Percentiles rank a stretch among this genome's conserved stretches.
Evolutionary conservation across 2,888 invertebrate species (phyloP).

Genomic region (Petrolisthes manimaculis): DNA sequence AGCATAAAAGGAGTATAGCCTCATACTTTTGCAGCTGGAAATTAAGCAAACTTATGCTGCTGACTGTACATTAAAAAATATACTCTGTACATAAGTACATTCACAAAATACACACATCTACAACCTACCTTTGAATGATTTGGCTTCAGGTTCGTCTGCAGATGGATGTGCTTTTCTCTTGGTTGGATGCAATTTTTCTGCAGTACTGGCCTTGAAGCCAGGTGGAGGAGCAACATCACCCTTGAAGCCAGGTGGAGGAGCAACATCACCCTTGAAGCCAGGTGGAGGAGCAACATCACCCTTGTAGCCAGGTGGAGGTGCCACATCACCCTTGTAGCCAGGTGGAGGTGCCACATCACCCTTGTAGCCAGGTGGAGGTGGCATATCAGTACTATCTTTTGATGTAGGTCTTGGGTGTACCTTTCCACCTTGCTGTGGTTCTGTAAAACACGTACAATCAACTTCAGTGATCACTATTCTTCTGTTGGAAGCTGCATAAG

Average conservation of each 20-base stretch:
- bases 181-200: conserved; percentile 10
- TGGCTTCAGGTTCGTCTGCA: conserved; percentile 47
- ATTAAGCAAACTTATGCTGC: too few species aligned
- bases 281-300: conserved; percentile 33
- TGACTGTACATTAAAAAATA: too few species aligned
- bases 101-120: not conserved
- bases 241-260: conserved; percentile 47
- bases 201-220: conserved; percentile 35
- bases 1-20: too few species aligned
- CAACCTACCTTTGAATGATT: conserved; percentile 54
- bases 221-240: conserved; percentile 29
- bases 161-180: conserved; percentile 29
- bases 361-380: too few species aligned
- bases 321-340: not conserved
- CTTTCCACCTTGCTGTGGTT: not conserved
- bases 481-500: too few species aligned
- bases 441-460: not conserved
- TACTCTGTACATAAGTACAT: not conserved
- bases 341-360: not conserved
- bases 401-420: not conserved
- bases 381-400: not conserved
- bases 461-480: not conserved
- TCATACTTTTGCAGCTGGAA: too few species aligned
- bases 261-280: conserved; percentile 18
- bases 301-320: conserved; percentile 28